These are phyloP conservation scores for Phaedon cochleariae DNA, from an alignment of 2,888 invertebrate species.

Conservation along the genomic window DNA sequence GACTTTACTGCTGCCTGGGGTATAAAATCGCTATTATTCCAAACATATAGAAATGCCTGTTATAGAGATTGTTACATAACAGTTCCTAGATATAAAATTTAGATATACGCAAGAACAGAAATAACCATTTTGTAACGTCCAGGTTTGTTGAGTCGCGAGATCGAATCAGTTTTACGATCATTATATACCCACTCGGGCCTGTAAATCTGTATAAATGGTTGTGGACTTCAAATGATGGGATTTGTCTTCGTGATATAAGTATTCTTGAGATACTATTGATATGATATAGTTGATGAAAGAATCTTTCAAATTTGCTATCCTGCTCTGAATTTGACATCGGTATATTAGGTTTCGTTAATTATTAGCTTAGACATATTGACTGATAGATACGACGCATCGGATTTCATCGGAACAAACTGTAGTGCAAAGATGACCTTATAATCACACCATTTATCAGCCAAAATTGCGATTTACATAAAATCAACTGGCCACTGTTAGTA, in stretches of 20 bases:
- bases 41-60: conserved; percentile 1
- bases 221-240: not conserved
- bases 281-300: no score
- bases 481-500: no score
- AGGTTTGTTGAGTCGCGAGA: conserved; percentile 23
- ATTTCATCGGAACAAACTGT: no score
- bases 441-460: no score
- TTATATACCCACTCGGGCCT: conserved; percentile 20
- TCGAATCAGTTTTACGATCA: conserved; percentile 28
- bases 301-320: no score
- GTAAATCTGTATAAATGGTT: conserved; percentile 11
- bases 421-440: no score
- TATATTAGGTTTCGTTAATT: no score
- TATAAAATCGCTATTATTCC: not conserved
- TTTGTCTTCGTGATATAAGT: not conserved
- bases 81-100: conserved; percentile 23
- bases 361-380: no score
- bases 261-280: not conserved
- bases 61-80: conserved; percentile 17
- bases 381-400: no score
- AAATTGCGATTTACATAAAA: no score
- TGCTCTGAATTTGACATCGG: no score
- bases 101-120: conserved; percentile 20
- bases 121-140: conserved; percentile 22
- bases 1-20: not conserved